Evolutionary conservation across 1,140 invertebrate genomes (phyloP).

Genomic region (Calosoma granatense): DNA sequence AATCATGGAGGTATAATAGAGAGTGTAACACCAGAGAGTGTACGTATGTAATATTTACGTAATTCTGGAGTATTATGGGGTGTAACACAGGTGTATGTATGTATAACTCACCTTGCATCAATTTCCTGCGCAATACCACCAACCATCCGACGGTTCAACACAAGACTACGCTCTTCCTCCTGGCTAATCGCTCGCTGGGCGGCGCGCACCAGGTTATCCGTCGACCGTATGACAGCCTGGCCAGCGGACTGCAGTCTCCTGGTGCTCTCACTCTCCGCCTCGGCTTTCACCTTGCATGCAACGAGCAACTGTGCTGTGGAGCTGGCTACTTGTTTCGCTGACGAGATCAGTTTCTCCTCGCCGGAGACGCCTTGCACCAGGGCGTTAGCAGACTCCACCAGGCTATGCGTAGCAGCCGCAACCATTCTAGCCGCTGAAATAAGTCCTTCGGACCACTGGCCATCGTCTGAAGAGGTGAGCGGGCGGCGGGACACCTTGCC

Average conservation of each 20-base stretch:
- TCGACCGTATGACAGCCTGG: slow-evolving; percentile 94
- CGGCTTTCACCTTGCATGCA: slow-evolving; percentile 96
- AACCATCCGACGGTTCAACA: slow-evolving; percentile 86
- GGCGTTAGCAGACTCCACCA: slow-evolving; percentile 95
- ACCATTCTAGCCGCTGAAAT: slow-evolving; percentile 92
- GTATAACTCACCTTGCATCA: slow-evolving; percentile 46
- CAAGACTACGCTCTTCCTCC: slow-evolving; percentile 81
- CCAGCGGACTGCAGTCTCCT: slow-evolving; percentile 90
- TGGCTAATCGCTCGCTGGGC: slow-evolving; percentile 87
- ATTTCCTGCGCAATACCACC: slow-evolving; percentile 90
- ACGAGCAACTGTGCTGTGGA: slow-evolving; percentile 95
- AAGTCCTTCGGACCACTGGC: slow-evolving; percentile 97
- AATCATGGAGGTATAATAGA: slow-evolving; percentile 11
- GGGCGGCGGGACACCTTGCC: slow-evolving; percentile 73
- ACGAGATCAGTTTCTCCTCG: slow-evolving; percentile 93
- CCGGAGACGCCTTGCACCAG: slow-evolving; percentile 86
- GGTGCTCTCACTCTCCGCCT: slow-evolving; percentile 87
- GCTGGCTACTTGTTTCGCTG: slow-evolving; percentile 93
- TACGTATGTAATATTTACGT: background rate
- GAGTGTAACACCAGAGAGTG: background rate
- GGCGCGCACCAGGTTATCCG: slow-evolving; percentile 90
- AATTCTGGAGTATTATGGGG: slow-evolving; percentile 12
- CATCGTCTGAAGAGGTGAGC: slow-evolving; percentile 80
- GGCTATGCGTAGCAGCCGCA: slow-evolving; percentile 91
- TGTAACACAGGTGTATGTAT: too few species aligned